Evolutionary conservation across 2,113 vertebrate species (phyloP).

Genomic region (Brevimyrus niger): DNA sequence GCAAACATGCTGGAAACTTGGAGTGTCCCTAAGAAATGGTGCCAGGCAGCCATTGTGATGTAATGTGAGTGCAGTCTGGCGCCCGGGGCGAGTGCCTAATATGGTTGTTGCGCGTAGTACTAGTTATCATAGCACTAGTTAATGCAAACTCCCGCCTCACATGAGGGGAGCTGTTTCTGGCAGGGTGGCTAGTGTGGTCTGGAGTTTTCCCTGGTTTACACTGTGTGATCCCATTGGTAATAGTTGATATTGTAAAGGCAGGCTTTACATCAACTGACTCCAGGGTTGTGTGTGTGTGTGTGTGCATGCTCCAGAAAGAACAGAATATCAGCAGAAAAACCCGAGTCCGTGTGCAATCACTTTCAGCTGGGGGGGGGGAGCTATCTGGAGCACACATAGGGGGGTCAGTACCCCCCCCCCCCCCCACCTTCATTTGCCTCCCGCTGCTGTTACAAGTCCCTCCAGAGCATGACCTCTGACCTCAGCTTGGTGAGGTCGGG

Average conservation of each 20-base stretch:
- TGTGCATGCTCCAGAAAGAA: constrained; percentile 27
- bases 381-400: not conserved
- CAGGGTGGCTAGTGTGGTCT: constrained; percentile 35
- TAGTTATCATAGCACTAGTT: not conserved
- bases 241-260: constrained; percentile 59
- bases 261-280: constrained; percentile 38
- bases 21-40: constrained; percentile 5
- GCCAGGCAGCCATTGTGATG: not conserved
- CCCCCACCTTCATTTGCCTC: not conserved
- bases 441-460: not conserved
- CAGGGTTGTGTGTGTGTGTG: constrained; percentile 4
- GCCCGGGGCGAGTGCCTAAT: not conserved
- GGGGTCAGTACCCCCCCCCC: not conserved
- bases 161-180: not conserved
- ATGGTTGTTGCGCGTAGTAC: not conserved
- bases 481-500: not conserved
- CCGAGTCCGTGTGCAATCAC: constrained; percentile 5
- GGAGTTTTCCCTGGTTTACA: constrained; percentile 48
- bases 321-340: constrained; percentile 33
- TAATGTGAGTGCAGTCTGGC: not conserved
- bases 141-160: not conserved
- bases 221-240: constrained; percentile 45
- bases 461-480: not conserved
- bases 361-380: not conserved
- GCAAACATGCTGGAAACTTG: constrained; percentile 13